Evolutionary conservation across 2,888 invertebrate genomes (phyloP).

Genomic region (Apotomis turbidana): DNA sequence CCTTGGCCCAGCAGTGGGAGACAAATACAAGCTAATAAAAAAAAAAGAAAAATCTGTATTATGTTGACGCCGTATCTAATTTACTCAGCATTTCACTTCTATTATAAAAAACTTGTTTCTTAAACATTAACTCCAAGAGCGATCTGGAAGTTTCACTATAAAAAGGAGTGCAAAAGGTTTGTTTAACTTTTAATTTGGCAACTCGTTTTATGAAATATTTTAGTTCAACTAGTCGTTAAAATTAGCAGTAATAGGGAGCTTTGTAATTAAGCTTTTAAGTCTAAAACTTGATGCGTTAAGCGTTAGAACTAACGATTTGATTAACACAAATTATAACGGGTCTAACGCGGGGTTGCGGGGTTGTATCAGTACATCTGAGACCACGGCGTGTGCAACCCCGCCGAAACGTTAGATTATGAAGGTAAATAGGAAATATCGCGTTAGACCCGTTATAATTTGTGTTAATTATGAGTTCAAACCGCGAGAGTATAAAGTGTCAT

Average conservation of each 20-base stretch:
- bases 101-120: conserved; percentile 5
- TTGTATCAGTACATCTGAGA: too few relatives aligned
- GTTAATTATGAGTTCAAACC: too few relatives aligned
- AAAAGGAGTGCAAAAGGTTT: neutral
- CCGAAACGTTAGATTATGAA: too few relatives aligned
- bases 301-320: neutral
- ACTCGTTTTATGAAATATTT: conserved; percentile 1
- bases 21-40: too few relatives aligned
- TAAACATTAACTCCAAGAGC: neutral
- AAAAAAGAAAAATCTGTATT: too few relatives aligned
- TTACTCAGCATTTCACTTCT: neutral
- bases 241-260: neutral
- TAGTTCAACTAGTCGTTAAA: neutral
- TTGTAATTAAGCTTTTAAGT: conserved; percentile 7
- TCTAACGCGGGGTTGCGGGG: too few relatives aligned
- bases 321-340: too few relatives aligned
- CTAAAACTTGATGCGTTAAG: neutral
- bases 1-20: too few relatives aligned
- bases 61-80: neutral
- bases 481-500: too few relatives aligned
- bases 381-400: too few relatives aligned
- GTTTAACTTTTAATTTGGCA: neutral
- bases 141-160: conserved; percentile 2
- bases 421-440: too few relatives aligned
- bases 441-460: too few relatives aligned